Percentiles rank a stretch among this genome's conserved stretches.
These are phyloP conservation scores for Drosophila carrolli DNA, from an alignment of 1,140 invertebrate genomes.

Conservation along the genomic window DNA sequence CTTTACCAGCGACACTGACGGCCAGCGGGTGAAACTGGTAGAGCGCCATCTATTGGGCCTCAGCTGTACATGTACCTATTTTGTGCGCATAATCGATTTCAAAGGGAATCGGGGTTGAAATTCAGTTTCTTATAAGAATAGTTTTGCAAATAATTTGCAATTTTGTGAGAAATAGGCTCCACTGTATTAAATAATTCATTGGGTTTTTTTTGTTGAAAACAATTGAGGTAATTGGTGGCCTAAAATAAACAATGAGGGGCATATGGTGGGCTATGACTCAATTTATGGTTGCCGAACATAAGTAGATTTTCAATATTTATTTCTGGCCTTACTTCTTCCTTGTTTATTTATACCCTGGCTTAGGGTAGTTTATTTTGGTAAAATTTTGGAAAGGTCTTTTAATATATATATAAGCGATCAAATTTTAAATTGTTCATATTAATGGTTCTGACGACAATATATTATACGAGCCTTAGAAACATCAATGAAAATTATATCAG, in stretches of 20 bases:
- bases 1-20: constrained; percentile 28
- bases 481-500: too few species aligned
- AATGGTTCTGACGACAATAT: too few species aligned
- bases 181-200: not conserved
- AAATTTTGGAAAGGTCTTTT: not conserved
- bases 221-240: not conserved
- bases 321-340: not conserved
- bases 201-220: not conserved
- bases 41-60: constrained; percentile 58
- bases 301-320: constrained; percentile 11
- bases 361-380: not conserved
- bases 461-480: too few species aligned
- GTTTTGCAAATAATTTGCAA: not conserved
- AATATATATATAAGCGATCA: too few species aligned
- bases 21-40: constrained; percentile 29
- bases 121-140: constrained; percentile 53
- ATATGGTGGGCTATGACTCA: not conserved
- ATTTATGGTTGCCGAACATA: not conserved
- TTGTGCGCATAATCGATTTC: constrained; percentile 58
- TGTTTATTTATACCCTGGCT: not conserved
- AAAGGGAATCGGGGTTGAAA: constrained; percentile 43
- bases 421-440: too few species aligned
- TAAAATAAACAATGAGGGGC: constrained; percentile 4
- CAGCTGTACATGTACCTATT: not conserved
- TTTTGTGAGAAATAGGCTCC: not conserved